A percentile compares a stretch with the other conserved stretches of the same genome.
phyloP scores from a whole-genome alignment of 2,888 invertebrate species.

The Lasioglossum pauxillum region DNA sequence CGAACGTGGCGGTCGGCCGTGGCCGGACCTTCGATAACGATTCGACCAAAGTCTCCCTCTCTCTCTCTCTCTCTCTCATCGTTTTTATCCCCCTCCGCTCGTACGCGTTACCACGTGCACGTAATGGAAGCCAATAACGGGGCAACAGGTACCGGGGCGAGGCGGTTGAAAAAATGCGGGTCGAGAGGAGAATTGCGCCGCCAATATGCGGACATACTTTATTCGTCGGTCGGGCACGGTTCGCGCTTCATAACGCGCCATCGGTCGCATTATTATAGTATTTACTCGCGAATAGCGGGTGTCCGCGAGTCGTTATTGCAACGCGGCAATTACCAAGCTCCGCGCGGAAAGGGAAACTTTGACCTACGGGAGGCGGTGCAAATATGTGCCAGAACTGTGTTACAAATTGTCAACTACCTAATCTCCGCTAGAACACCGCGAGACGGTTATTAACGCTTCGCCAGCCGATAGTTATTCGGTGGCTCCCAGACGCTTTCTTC shows the following conservation, averaged over 20 bases:
- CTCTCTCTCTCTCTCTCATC: not conserved
- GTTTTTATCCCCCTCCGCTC: not conserved
- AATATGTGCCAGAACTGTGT: not conserved
- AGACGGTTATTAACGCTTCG: not conserved
- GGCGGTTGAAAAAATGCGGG: conserved; percentile 23
- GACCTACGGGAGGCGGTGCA: not conserved
- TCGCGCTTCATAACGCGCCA: conserved; percentile 72
- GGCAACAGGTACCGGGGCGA: conserved; percentile 64
- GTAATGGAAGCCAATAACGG: conserved; percentile 49
- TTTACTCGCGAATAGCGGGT: conserved; percentile 69
- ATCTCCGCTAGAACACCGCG: conserved; percentile 14
- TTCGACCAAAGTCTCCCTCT: conserved; percentile 75
- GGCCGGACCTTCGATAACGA: conserved; percentile 75
- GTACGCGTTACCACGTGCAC: conserved; percentile 46
- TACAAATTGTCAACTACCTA: not conserved
- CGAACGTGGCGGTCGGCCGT: conserved; percentile 69
- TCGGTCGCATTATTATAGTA: conserved; percentile 72
- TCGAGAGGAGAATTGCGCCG: conserved; percentile 7
- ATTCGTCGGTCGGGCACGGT: conserved; percentile 63
- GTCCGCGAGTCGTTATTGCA: conserved; percentile 68
- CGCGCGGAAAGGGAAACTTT: conserved; percentile 65
- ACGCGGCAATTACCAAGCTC: conserved; percentile 64
- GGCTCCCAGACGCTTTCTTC: conserved; percentile 13
- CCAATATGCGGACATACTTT: conserved; percentile 55
- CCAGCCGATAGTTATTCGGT: conserved; percentile 17